Evolutionary conservation across 2,113 vertebrate species (phyloP), one percentile per base, ranked within the genome.

Genomic region (Cervus canadensis): DNA sequence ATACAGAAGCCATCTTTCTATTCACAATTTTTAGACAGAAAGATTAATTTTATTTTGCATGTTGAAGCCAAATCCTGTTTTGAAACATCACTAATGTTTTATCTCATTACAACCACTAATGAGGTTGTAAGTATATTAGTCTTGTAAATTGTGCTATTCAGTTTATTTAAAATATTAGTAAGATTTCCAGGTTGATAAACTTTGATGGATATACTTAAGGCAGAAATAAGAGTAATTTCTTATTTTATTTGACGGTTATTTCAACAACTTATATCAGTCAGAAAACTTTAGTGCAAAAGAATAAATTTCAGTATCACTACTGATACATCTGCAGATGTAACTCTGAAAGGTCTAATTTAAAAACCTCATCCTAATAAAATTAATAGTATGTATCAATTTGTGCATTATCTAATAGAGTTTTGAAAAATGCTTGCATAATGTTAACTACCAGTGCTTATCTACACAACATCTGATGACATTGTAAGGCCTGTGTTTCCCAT

Each of bases 31-130:
- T 60, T 67, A 3, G 43, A 56, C 26, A 89, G 84, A 93, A 87
- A 89, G 94, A 89, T 67, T 88, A n/a, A 67, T 88, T 76, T 96
- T 89, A 17, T 78, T 96, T 83, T 96, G 43, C 48, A 45, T 85
- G 25, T 81, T 54, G 48, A 94, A 15, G 89, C 52, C 30, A 92
- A 94, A 57, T 16, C 43, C 36, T 86, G 23, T 91, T 96, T 94
- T 89, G 88, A 57, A 81, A 84, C 23, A 57, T 92, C 85, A 92
- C 48, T 82, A 83, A 64, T 60, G 85, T 89, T 96, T 95, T 96
- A 57, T 76, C 17, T 74, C 67, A 25, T 23, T 74, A 23, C n/a
- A 74, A 40, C 67, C 67, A 74, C 67, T 40, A 40, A 74, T 26
- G 48, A 94, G 26, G 54, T 52, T 14, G 1, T 88, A 50, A 86